Percentiles rank a stretch among this genome's conserved stretches.
Conservation (phyloP, 2,113 vertebrate species). For the Helogale parvula region DNA sequence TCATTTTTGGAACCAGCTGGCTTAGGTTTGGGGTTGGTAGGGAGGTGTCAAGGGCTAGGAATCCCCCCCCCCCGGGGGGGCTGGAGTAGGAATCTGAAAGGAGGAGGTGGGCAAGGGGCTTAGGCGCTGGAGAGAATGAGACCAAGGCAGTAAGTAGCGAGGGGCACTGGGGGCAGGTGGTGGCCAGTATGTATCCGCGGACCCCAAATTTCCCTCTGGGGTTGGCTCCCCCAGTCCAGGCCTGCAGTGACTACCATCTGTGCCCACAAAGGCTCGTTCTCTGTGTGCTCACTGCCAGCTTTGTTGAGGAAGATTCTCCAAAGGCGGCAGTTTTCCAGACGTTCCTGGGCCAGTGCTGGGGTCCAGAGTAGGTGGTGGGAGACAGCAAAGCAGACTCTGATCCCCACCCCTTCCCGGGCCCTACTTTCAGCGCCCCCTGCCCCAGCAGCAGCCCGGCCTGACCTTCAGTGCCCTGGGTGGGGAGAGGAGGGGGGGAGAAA, state of each 20-base stretch:
- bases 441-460: background rate
- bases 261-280: background rate
- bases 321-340: background rate
- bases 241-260: background rate
- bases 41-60: background rate
- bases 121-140: background rate
- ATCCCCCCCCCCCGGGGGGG: background rate
- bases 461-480: background rate
- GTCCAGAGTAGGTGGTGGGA: background rate
- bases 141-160: background rate
- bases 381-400: background rate
- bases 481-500: background rate
- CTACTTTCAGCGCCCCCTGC: background rate
- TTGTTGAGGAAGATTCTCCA: background rate
- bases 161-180: conserved; percentile 13
- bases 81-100: background rate
- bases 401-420: background rate
- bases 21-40: background rate
- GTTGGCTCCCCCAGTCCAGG: background rate
- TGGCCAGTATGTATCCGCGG: background rate
- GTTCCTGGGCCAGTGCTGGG: background rate
- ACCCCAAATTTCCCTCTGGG: background rate
- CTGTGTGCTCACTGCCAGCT: background rate
- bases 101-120: background rate
- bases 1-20: background rate